Conservation (phyloP, 2,888 invertebrate species). For the Agrilus mali region DNA sequence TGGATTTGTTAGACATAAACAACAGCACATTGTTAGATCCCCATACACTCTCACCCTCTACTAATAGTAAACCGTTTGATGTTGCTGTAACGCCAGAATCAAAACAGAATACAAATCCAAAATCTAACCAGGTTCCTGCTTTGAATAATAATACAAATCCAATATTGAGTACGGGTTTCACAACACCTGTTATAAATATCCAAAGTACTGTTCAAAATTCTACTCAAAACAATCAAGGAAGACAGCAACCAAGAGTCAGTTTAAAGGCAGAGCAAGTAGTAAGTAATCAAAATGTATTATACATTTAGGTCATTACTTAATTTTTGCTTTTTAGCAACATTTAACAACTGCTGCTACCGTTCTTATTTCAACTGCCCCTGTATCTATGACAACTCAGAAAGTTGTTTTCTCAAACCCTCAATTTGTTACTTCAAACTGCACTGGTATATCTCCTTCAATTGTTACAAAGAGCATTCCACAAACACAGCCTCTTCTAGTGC, state of each 20-base stretch:
- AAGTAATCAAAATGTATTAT: not conserved
- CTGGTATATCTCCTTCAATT: slow-evolving; percentile 13
- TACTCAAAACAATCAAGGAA: slow-evolving; percentile 1
- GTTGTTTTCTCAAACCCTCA: slow-evolving; percentile 26
- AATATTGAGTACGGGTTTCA: not conserved
- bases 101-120: not conserved
- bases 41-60: slow-evolving; percentile 16
- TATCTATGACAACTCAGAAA: slow-evolving; percentile 17
- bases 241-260: slow-evolving; percentile 4
- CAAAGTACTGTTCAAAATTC: slow-evolving; percentile 6
- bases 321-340: slow-evolving; percentile 13
- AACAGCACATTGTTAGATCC: slow-evolving; percentile 20
- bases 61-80: slow-evolving; percentile 3
- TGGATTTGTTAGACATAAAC: slow-evolving; percentile 33
- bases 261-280: slow-evolving; percentile 9
- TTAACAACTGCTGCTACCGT: slow-evolving; percentile 21
- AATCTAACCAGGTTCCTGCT: not conserved
- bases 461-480: slow-evolving; percentile 13
- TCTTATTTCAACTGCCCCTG: slow-evolving; percentile 23
- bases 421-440: slow-evolving; percentile 15
- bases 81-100: not conserved
- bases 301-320: no score
- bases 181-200: slow-evolving; percentile 6
- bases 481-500: slow-evolving; percentile 25
- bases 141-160: not conserved